These are phyloP conservation scores for Campylomormyrus tamandua DNA, from an alignment of 2,113 vertebrate species.

Conservation along the genomic window DNA sequence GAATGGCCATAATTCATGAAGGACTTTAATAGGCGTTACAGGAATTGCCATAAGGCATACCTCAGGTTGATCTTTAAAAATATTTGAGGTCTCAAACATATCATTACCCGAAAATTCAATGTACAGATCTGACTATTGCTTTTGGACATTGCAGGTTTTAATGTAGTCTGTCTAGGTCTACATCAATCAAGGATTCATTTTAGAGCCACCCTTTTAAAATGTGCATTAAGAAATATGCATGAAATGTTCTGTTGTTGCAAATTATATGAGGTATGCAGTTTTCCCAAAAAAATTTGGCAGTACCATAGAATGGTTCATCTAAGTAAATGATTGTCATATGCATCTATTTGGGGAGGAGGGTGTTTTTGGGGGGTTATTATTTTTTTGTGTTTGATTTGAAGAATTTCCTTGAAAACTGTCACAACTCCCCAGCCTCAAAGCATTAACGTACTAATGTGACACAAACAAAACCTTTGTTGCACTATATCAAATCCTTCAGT, in stretches of 20 bases:
- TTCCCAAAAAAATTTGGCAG: background rate
- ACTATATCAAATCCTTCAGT: constrained; percentile 45
- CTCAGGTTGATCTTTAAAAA: constrained; percentile 18
- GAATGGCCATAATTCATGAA: constrained; percentile 33
- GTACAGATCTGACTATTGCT: background rate
- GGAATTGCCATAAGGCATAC: constrained; percentile 17
- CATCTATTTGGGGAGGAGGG: background rate
- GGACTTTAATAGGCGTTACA: constrained; percentile 17
- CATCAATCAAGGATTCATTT: background rate
- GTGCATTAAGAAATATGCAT: background rate
- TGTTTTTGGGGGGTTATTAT: background rate
- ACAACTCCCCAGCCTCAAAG: constrained; percentile 34
- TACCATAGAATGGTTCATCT: background rate
- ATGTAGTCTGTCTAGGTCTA: background rate
- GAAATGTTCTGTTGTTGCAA: background rate
- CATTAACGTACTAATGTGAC: constrained; percentile 36
- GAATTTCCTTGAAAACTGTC: constrained; percentile 19
- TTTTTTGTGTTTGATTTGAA: constrained; percentile 28
- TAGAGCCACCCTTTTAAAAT: background rate
- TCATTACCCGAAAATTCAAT: background rate
- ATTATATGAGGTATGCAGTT: background rate
- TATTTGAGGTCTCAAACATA: constrained; percentile 11
- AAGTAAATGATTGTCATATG: background rate
- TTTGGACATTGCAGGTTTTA: background rate
- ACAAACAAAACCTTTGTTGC: constrained; percentile 43